Base-by-base conservation (phyloP, 1,140 invertebrate genomes). In the Bombus waltoni region DNA sequence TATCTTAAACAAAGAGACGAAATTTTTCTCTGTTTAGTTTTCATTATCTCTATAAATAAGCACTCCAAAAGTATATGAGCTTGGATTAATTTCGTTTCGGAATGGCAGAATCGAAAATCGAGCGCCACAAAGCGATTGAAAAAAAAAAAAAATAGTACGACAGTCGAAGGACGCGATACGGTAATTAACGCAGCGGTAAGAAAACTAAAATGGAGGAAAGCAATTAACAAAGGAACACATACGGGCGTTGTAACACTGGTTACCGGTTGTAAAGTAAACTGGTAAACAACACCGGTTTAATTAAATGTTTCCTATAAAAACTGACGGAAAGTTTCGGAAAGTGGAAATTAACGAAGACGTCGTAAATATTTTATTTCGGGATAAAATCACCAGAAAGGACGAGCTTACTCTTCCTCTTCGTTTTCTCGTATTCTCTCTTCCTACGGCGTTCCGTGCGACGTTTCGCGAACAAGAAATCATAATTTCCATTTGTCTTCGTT, bases 401-500 rank as follows among this genome's bases (percentile, higher is more conserved):
- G 15, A 9, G 42, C 13, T 15, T 25, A 2, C 32, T n/a, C 11
- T 9, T 9, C 8, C 13, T 32, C 25, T 32, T n/a, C 38, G 8
- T 15, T 62, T 10, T 11, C 57, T 53, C 28, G 47, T 53, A 53
- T 11, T 18, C 28, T 25, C n/a, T 25, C 8, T 57, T 32, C 28
- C 13, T 5, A 0, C 38, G 6, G 15, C 57, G 8, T 57, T 32
- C 72, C 15, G n/a, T 78, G 40, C 66, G 76, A 65, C 70, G 44
- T 68, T 40, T 68, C 42, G 25, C 35, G 78, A 85, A 85, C 83
- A 81, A 85, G 83, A 85, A 85, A 85, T 81, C 83, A 85, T 85
- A 85, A 85, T 85, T 81, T 85, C 78, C 83, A 85, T 85, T 85
- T 85, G 78, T 85, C 83, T 85, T 85, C 78, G 77, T 81, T 85